phyloP scores from a whole-genome alignment of 2,888 invertebrate species.

The Eilema caniola region DNA sequence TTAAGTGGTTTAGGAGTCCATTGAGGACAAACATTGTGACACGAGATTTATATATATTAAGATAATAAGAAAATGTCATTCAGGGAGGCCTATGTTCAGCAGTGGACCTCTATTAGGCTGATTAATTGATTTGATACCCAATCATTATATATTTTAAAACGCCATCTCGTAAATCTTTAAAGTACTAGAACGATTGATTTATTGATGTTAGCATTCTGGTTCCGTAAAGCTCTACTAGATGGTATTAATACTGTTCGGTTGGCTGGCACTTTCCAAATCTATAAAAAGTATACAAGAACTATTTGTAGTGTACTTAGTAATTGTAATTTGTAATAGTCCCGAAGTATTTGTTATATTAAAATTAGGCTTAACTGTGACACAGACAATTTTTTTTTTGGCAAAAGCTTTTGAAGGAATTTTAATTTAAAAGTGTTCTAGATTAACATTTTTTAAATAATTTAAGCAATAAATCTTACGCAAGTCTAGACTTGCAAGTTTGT shows the following conservation, averaged over 20 bases:
- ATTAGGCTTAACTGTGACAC: neutral
- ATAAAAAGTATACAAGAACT: too few species aligned
- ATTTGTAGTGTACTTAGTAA: too few species aligned
- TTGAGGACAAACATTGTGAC: too few species aligned
- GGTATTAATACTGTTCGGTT: neutral
- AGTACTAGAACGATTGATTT: neutral
- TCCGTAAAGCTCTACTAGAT: too few species aligned
- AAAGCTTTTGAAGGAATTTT: neutral
- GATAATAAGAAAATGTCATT: too few species aligned
- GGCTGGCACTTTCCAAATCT: neutral
- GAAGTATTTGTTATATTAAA: neutral
- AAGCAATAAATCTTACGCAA: constrained; percentile 4
- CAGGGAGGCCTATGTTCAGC: too few species aligned
- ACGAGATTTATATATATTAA: too few species aligned
- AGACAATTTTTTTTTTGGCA: neutral
- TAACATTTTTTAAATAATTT: constrained; percentile 6
- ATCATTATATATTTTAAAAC: neutral
- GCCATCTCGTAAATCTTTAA: neutral
- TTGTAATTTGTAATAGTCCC: neutral
- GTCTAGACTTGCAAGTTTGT: neutral
- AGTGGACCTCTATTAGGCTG: too few species aligned
- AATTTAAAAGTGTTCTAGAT: neutral
- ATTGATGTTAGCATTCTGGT: neutral
- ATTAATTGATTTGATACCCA: neutral
- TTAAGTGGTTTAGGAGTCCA: too few species aligned